Percentiles rank a stretch among this genome's conserved stretches.
phyloP scores from a whole-genome alignment of 2,888 invertebrate genomes.

The Sesia apiformis region DNA sequence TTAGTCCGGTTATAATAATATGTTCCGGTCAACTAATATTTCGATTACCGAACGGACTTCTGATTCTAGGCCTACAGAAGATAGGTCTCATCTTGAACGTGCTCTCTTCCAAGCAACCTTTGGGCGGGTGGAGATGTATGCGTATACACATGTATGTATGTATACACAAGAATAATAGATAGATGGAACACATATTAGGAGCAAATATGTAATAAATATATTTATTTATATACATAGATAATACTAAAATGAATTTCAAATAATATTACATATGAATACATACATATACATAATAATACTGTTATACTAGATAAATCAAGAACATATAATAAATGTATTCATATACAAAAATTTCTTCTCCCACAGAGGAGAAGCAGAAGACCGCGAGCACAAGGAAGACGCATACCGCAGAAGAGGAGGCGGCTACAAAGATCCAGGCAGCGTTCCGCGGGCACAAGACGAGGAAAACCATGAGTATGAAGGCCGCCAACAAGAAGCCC shows the following conservation, averaged over 20 bases:
- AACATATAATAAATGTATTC: not conserved
- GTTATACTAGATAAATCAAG: too few species aligned
- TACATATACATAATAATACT: not conserved
- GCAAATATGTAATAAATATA: not conserved
- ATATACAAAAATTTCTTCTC: not conserved
- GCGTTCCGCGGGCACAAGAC: conserved; percentile 89
- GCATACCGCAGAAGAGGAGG: conserved; percentile 66
- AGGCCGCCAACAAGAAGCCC: conserved; percentile 57
- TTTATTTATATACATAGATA: too few species aligned
- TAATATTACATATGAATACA: not conserved
- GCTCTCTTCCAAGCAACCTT: too few species aligned
- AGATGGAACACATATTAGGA: not conserved
- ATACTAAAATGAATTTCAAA: too few species aligned
- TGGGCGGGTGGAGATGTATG: not conserved
- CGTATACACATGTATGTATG: not conserved
- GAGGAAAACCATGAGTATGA: conserved; percentile 85
- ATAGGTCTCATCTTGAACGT: too few species aligned
- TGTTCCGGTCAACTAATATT: too few species aligned
- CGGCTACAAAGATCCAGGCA: conserved; percentile 92
- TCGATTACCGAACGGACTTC: too few species aligned
- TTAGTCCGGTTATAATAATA: too few species aligned
- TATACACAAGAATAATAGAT: not conserved
- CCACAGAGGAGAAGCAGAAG: conserved; percentile 21
- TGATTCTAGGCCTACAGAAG: too few species aligned
- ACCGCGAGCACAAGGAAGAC: conserved; percentile 20